Evolutionary conservation across 2,888 invertebrate genomes (phyloP), one percentile per base, ranked within the genome.

Genomic region (Megaustenia siamemsis): DNA sequence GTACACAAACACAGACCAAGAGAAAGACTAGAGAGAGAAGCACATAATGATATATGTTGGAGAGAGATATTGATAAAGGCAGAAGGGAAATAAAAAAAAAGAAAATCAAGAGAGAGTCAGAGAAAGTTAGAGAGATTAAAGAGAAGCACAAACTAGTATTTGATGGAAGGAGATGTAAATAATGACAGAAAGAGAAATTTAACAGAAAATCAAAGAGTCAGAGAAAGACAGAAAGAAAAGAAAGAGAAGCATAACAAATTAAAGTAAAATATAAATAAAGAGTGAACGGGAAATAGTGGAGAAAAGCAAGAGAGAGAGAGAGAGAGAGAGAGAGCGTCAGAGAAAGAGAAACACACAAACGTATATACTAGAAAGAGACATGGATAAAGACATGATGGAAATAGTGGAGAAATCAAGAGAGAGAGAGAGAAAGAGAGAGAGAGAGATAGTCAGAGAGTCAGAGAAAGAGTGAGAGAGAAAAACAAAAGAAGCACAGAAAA

Each of bases 221-320:
- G 24, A 21, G 53, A 21, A 53, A 24, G 15, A 53, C 53, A 53
- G 15, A 24, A 24, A 53, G 53, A 53, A 18, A 15, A 53, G 24
- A 10, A 15, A 53, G 18, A 21, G 6, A 8, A 15, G 24, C 3
- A 21, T 21, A 53, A 24, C 18, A 53, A 10, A 53, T 53, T 53
- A 21, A 53, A 21, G 53, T 53, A 53, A 24, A 18, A 53, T 18
- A 53, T 53, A 24, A 24, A 53, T 15, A 53, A 18, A 63, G 63
- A 63, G 63, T 28, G 63, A 63, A 28, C n/a, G 63, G 28, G 63
- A 63, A 28, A 63, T 12, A 63, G 63, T 28, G 63, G 28, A 28
- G 28, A 28, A 63, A 28, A 63, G 63, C n/a, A 28, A 63, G 63
- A 63, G 63, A 63, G 63, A 63, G 63, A 63, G 63, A 63, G 63